These are phyloP conservation scores for Eupithecia subfuscata DNA, from an alignment of 2,888 invertebrate species.

Conservation along the genomic window DNA sequence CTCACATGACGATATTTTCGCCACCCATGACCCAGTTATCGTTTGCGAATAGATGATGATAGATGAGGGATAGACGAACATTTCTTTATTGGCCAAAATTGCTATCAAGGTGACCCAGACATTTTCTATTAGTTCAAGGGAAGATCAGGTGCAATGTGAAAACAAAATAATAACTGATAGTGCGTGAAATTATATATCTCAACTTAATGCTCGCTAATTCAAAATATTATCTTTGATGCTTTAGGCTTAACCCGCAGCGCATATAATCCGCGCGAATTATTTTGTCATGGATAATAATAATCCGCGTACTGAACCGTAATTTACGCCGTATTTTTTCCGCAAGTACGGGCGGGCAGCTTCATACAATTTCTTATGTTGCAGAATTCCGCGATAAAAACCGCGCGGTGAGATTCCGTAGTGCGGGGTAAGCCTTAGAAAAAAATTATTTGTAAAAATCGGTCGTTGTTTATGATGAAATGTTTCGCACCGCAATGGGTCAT, in stretches of 20 bases:
- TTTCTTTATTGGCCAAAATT: slow-evolving; percentile 28
- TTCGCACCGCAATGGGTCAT: not conserved
- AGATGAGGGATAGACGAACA: slow-evolving; percentile 11
- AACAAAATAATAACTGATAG: not conserved
- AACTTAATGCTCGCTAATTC: not conserved
- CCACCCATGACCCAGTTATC: slow-evolving; percentile 27
- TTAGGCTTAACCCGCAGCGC: not conserved
- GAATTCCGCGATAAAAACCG: no score
- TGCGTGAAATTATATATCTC: not conserved
- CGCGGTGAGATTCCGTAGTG: no score
- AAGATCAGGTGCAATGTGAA: not conserved
- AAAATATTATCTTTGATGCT: not conserved
- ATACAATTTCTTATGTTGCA: no score
- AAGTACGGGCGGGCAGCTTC: no score
- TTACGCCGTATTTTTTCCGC: no score
- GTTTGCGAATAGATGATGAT: slow-evolving; percentile 24
- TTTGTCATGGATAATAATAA: no score
- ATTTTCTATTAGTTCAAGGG: slow-evolving; percentile 10
- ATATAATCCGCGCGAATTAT: no score
- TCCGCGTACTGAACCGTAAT: no score
- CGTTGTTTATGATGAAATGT: not conserved
- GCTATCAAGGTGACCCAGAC: slow-evolving; percentile 24
- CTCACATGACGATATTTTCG: slow-evolving; percentile 1
- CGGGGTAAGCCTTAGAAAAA: not conserved
- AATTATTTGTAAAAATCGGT: not conserved